phyloP scores from a whole-genome alignment of 2,113 vertebrate genomes.

The Fukomys damarensis region DNA sequence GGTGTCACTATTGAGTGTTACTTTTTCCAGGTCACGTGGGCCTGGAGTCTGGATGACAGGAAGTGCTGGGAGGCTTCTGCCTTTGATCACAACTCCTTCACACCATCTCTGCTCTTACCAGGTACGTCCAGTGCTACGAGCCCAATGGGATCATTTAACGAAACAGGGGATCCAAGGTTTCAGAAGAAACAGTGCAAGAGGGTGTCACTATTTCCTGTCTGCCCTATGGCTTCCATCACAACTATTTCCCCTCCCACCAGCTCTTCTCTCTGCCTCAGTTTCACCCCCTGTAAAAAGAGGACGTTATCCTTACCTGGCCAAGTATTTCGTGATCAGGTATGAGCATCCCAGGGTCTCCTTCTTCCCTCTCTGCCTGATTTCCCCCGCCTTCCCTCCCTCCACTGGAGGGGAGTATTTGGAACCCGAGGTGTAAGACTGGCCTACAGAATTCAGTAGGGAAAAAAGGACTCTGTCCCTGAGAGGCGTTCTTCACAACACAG shows the following conservation, averaged over 20 bases:
- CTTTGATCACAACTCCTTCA: not conserved
- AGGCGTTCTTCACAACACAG: constrained; percentile 32
- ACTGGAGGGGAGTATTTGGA: not conserved
- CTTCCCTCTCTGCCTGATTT: not conserved
- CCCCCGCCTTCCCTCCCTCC: not conserved
- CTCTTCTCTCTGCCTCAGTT: not conserved
- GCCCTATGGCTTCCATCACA: not conserved
- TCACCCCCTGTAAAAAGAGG: not conserved
- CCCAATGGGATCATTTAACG: not conserved
- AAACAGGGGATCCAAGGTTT: not conserved
- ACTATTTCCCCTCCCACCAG: not conserved
- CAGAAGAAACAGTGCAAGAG: not conserved
- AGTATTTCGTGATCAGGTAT: not conserved
- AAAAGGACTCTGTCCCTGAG: constrained; percentile 30
- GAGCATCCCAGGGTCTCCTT: not conserved
- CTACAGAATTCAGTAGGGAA: constrained; percentile 38
- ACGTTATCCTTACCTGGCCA: not conserved
- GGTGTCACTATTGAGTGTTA: not conserved
- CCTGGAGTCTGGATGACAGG: not conserved
- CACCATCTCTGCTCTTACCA: not conserved
- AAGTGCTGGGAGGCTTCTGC: not conserved
- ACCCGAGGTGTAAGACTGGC: constrained; percentile 51
- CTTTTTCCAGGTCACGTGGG: not conserved
- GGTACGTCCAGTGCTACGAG: not conserved
- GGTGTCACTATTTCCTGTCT: not conserved